phyloP scores from a whole-genome alignment of 1,140 invertebrate genomes.

The Cherax quadricarinatus region DNA sequence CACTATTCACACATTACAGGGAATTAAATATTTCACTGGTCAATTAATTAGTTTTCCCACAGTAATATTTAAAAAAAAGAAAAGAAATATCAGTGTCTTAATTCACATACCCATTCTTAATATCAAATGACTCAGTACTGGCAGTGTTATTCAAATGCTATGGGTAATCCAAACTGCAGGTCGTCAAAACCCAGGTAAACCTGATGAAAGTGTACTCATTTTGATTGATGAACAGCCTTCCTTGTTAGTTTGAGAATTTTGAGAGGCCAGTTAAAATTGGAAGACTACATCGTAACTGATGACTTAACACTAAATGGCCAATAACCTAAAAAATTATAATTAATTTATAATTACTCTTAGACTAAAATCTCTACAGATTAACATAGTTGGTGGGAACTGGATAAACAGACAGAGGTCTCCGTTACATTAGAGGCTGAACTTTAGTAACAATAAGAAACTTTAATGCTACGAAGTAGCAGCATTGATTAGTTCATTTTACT shows the following conservation, averaged over 20 bases:
- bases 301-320: slow-evolving; percentile 15
- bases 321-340: not conserved
- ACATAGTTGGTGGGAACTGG: slow-evolving; percentile 33
- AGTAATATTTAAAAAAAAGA: not conserved
- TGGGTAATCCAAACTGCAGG: not conserved
- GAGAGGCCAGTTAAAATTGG: slow-evolving; percentile 7
- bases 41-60: not conserved
- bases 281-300: slow-evolving; percentile 34
- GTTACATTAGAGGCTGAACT: not conserved
- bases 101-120: not conserved
- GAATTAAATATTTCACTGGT: not conserved
- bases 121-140: not conserved
- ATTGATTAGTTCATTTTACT: not conserved
- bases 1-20: not conserved
- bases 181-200: slow-evolving; percentile 1
- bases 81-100: not conserved
- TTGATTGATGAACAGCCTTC: slow-evolving; percentile 12
- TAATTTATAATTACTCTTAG: not conserved
- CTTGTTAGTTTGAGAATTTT: not conserved
- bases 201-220: not conserved
- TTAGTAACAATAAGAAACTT: not conserved
- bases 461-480: not conserved
- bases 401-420: not conserved
- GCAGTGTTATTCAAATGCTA: slow-evolving; percentile 4
- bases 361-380: not conserved